Evolutionary conservation across 2,113 vertebrate species (phyloP).

Genomic region (Cacatua alba): DNA sequence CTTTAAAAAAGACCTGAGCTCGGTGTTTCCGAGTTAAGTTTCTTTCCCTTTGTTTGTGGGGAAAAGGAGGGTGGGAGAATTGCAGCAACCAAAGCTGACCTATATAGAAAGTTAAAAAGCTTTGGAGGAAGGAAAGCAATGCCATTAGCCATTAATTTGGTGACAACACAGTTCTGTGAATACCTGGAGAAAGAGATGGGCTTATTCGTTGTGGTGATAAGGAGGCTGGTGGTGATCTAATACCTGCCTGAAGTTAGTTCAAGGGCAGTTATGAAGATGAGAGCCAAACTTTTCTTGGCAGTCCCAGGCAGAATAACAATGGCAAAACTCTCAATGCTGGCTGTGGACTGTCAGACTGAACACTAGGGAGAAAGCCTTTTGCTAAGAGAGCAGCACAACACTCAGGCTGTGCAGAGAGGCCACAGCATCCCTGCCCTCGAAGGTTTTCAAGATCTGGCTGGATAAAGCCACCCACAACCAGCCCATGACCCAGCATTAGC

Average conservation of each 20-base stretch:
- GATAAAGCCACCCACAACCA: neutral
- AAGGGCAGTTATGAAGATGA: neutral
- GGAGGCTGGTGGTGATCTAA: neutral
- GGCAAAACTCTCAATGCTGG: neutral
- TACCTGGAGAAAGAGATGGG: neutral
- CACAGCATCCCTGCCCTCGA: neutral
- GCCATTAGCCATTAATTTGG: neutral
- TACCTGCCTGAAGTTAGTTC: neutral
- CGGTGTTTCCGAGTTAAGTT: neutral
- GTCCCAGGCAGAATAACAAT: neutral
- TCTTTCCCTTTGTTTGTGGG: neutral
- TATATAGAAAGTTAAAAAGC: neutral
- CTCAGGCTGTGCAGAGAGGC: neutral
- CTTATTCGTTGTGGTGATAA: neutral
- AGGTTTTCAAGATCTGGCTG: neutral
- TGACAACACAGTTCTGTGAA: neutral
- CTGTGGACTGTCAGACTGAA: neutral
- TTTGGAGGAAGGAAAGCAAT: neutral
- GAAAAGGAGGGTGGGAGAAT: neutral
- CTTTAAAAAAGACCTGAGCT: neutral
- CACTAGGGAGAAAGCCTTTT: neutral
- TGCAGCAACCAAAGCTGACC: neutral
- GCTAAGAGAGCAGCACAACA: neutral
- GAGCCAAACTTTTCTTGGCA: neutral
- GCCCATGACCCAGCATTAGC: neutral